These are phyloP conservation scores for Eupristina koningsbergeri DNA, from an alignment of 1,140 invertebrate species.

Conservation along the genomic window DNA sequence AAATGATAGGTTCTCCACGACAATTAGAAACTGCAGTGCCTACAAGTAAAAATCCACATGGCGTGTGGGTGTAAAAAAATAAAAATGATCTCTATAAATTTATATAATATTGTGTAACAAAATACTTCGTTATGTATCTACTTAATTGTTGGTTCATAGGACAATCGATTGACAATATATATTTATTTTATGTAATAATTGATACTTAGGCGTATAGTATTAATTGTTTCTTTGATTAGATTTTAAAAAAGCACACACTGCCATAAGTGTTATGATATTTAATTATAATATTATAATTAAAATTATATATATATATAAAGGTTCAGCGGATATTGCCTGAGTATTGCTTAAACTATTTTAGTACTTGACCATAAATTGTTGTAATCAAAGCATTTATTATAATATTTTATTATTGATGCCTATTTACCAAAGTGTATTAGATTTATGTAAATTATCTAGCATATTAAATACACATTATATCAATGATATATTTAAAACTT, in stretches of 20 bases:
- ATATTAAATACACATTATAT: slow-evolving; percentile 33
- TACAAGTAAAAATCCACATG: slow-evolving; percentile 95
- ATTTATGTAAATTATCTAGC: slow-evolving; percentile 50
- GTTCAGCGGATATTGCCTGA: slow-evolving; percentile 33
- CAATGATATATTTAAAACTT: slow-evolving; percentile 34
- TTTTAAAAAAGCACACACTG: slow-evolving; percentile 48
- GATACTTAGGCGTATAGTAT: slow-evolving; percentile 46
- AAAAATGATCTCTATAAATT: slow-evolving; percentile 52
- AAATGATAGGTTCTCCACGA: slow-evolving; percentile 91
- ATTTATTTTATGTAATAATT: slow-evolving; percentile 46
- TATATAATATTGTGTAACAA: slow-evolving; percentile 42
- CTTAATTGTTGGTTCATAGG: slow-evolving; percentile 40
- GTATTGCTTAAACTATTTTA: slow-evolving; percentile 36
- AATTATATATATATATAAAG: slow-evolving; percentile 44
- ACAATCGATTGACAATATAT: slow-evolving; percentile 45
- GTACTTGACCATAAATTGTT: slow-evolving; percentile 35
- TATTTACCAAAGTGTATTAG: slow-evolving; percentile 50
- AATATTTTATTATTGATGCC: slow-evolving; percentile 45
- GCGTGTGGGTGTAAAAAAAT: slow-evolving; percentile 89
- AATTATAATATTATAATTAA: slow-evolving; percentile 39
- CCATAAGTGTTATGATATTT: slow-evolving; percentile 47
- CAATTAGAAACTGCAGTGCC: slow-evolving; percentile 94
- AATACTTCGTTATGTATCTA: slow-evolving; percentile 33
- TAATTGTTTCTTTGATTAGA: slow-evolving; percentile 42
- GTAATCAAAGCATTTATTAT: slow-evolving; percentile 48